Evolutionary conservation across 1,140 invertebrate species (phyloP).

Genomic region (Agrilus planipennis): DNA sequence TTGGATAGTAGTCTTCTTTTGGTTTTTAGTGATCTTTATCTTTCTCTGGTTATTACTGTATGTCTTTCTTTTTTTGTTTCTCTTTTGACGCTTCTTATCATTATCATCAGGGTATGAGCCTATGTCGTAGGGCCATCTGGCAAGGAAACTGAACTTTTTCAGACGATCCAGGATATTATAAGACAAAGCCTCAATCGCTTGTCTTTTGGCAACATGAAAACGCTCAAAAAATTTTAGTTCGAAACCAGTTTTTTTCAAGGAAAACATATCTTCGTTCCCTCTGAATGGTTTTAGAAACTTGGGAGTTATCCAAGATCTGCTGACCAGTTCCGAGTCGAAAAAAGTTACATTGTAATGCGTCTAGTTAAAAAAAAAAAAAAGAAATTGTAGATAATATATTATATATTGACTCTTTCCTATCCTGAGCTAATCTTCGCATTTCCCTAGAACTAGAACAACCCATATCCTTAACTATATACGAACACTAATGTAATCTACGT

Average conservation of each 20-base stretch:
- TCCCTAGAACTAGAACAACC: no score
- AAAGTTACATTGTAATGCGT: not conserved
- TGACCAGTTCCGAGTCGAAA: not conserved
- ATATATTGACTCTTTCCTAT: no score
- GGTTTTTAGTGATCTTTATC: no score
- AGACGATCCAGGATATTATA: not conserved
- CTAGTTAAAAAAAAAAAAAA: not conserved
- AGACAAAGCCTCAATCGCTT: not conserved
- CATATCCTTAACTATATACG: no score
- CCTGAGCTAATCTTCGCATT: no score
- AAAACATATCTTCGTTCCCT: not conserved
- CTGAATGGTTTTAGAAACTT: not conserved
- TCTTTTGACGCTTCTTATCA: no score
- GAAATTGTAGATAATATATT: not conserved
- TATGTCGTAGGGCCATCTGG: constrained; percentile 1
- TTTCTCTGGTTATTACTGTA: no score
- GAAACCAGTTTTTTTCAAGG: not conserved
- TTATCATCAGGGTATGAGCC: no score
- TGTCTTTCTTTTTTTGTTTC: no score
- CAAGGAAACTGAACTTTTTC: constrained; percentile 1
- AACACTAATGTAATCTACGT: no score
- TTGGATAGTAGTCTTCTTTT: no score
- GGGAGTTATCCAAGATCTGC: constrained; percentile 2
- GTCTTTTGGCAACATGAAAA: not conserved
- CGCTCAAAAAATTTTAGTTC: not conserved